Evolutionary conservation across 2,888 invertebrate species (phyloP), one percentile per base, ranked within the genome.

Genomic region (Catocala fraxini): DNA sequence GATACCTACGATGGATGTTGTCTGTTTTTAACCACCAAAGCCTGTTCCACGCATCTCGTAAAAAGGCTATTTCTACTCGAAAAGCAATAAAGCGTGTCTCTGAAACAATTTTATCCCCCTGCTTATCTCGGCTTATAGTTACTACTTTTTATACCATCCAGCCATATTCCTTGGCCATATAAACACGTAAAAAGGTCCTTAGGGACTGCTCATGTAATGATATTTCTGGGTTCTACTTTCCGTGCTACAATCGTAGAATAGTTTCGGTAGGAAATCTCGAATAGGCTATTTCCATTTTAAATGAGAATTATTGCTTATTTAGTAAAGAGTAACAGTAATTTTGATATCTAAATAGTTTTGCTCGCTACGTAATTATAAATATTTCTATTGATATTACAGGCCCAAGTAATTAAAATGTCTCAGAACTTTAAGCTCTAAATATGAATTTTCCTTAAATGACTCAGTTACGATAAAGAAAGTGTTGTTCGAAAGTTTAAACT

Each of bases 1-100:
- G 55, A 56, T 53, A 54, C 41, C 59, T 60, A 65, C 61, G 67
- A 58, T 3, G 9, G 64, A 68, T 66, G 55, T 56, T 62, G 35
- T 73, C 75, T 82, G 84, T 84, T 81, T 75, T 76, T 73, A 77
- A 75, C 73, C 65, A 64, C 59, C 66, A 71, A 76, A 68, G 74
- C 77, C 80, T 79, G 77, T 80, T 78, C 65, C 68, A 67, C 75
- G 71, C 73, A 68, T 78, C 79, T 86, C 85, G 82, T 87, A 86
- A 86, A 87, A 84, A 80, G 75, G 80, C 78, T 81, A 85, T 87
- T 86, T 81, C 81, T 80, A 77, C 77, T 78, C 70, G 68, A 71
- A 79, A 79, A 79, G 83, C 75, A 81, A 84, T 88, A 87, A 87
- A 88, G 81, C 72, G 73, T 82, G 78, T 81, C 80, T 77, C 74